Evolutionary conservation across 1,140 invertebrate genomes (phyloP).

Genomic region (silkworm (Bombyx mori)): DNA sequence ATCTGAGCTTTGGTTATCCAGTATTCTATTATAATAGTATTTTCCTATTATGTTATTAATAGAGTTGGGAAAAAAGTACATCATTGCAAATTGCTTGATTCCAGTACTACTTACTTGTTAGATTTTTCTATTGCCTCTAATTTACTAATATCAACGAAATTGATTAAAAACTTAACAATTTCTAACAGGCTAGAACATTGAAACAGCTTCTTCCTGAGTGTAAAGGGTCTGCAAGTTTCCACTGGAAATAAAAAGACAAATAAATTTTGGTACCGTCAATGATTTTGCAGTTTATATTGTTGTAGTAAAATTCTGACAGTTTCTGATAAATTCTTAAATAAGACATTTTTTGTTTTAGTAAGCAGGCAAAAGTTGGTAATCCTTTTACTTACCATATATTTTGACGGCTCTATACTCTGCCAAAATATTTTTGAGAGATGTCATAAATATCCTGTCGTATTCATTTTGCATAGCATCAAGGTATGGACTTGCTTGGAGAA

Average conservation of each 20-base stretch:
- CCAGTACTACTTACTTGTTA: too few species aligned
- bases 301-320: too few species aligned
- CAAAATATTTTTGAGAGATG: conserved; percentile 54
- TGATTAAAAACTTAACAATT: conserved; percentile 46
- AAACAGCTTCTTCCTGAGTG: conserved; percentile 44
- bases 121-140: conserved; percentile 24
- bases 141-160: conserved; percentile 43
- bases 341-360: too few species aligned
- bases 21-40: neutral
- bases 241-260: conserved; percentile 35
- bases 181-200: conserved; percentile 53
- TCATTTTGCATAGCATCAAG: conserved; percentile 57
- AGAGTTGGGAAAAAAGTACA: too few species aligned
- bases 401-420: conserved; percentile 61
- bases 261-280: neutral
- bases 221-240: conserved; percentile 54
- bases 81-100: too few species aligned
- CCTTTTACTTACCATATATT: conserved; percentile 43
- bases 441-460: conserved; percentile 65
- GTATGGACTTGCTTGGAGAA: conserved; percentile 57
- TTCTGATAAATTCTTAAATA: too few species aligned
- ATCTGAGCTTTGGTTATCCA: too few species aligned
- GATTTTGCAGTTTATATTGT: too few species aligned
- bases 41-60: too few species aligned
- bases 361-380: too few species aligned